phyloP scores from a whole-genome alignment of 2,888 invertebrate genomes.

The Parnassius mnemosyne region DNA sequence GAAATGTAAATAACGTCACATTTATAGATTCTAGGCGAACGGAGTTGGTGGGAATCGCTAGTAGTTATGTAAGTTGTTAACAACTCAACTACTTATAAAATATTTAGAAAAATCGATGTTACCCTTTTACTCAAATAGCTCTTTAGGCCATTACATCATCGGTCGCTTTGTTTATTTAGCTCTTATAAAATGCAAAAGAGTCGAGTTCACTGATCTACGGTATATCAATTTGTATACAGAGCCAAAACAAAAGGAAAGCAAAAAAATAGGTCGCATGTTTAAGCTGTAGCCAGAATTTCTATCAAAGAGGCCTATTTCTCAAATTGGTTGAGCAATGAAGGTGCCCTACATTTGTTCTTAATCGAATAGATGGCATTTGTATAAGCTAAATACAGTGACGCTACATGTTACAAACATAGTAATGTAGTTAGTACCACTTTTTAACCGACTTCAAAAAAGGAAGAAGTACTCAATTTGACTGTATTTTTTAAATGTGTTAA shows the following conservation, averaged over 20 bases:
- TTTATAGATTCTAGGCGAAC: too few relatives aligned
- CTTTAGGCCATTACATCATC: conserved; percentile 19
- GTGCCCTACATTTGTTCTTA: conserved; percentile 29
- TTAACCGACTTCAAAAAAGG: too few relatives aligned
- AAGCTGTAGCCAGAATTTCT: conserved; percentile 42
- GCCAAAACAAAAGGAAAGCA: conserved; percentile 39
- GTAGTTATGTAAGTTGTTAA: too few relatives aligned
- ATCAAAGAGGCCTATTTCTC: conserved; percentile 38
- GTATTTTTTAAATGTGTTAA: too few relatives aligned
- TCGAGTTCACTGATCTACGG: conserved; percentile 26
- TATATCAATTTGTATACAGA: conserved; percentile 23
- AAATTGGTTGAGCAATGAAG: conserved; percentile 30
- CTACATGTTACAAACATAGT: not conserved
- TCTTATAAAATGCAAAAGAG: conserved; percentile 25
- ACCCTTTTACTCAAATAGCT: conserved; percentile 17
- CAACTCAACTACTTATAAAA: too few relatives aligned
- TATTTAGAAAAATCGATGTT: not conserved
- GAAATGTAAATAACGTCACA: too few relatives aligned
- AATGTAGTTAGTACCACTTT: too few relatives aligned
- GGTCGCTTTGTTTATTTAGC: conserved; percentile 21
- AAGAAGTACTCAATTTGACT: too few relatives aligned
- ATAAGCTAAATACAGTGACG: conserved; percentile 5
- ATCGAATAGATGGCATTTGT: conserved; percentile 22
- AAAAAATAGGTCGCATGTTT: conserved; percentile 46
- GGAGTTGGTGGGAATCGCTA: too few relatives aligned